Percentiles rank a stretch among this genome's conserved stretches.
Evolutionary conservation across 2,113 vertebrate species (phyloP).

Genomic region (Oceanodroma tethys): DNA sequence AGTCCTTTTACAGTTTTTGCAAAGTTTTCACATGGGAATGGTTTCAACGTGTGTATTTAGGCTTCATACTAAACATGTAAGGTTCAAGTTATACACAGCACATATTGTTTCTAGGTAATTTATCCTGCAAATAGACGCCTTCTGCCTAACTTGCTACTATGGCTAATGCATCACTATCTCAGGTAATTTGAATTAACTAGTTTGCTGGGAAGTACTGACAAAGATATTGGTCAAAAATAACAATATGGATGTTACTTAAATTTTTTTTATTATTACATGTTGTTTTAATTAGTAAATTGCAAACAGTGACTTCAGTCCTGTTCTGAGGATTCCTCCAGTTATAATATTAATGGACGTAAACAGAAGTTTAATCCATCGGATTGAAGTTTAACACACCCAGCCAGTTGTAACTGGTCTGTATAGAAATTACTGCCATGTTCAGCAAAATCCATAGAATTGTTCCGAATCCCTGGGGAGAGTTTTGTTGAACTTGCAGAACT

Average conservation of each 20-base stretch:
- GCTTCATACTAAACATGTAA: neutral
- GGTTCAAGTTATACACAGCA: neutral
- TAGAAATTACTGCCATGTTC: neutral
- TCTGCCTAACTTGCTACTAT: neutral
- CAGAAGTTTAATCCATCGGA: neutral
- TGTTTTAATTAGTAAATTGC: neutral
- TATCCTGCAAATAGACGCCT: neutral
- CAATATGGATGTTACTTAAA: neutral
- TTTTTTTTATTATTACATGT: neutral
- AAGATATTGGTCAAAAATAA: neutral
- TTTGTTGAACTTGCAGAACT: neutral
- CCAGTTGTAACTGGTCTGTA: neutral
- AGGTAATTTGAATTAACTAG: neutral
- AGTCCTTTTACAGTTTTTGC: neutral
- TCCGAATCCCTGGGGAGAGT: neutral
- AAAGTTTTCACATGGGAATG: neutral
- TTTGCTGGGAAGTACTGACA: neutral
- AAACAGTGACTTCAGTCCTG: neutral
- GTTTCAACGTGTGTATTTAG: neutral
- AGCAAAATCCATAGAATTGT: neutral
- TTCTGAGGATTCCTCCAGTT: neutral
- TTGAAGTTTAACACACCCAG: neutral
- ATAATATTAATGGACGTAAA: neutral
- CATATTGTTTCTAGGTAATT: neutral
- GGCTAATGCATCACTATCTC: neutral